Conservation (phyloP, 2,797 vertebrate genomes). For the Enteromius unitaeniatus region DNA sequence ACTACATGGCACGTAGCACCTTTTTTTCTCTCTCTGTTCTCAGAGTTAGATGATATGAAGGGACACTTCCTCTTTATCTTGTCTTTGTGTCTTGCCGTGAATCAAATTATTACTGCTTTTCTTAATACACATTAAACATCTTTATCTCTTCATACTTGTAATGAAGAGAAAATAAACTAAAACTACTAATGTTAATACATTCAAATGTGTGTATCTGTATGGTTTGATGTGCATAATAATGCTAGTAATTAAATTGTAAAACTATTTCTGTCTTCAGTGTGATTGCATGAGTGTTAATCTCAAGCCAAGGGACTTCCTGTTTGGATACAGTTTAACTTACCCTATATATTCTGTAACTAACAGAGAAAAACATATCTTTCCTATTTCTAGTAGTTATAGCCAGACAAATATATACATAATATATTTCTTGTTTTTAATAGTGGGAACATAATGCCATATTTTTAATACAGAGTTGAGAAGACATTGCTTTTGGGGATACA, state of each 20-base stretch:
- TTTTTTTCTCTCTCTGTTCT: not conserved
- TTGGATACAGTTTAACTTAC: conserved; percentile 16
- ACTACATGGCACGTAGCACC: not conserved
- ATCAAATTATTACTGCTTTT: not conserved
- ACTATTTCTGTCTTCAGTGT: not conserved
- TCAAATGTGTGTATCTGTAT: not conserved
- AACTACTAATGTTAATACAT: not conserved
- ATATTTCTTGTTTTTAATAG: not conserved
- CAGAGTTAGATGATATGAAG: not conserved
- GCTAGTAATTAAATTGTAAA: not conserved
- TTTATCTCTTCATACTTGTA: not conserved
- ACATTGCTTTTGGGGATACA: not conserved
- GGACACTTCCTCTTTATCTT: not conserved
- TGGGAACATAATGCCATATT: not conserved
- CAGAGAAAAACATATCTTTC: not conserved
- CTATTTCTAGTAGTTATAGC: not conserved
- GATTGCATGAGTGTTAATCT: not conserved
- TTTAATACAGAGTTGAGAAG: not conserved
- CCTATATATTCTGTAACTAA: not conserved
- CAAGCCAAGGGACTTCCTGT: not conserved
- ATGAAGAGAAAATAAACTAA: not conserved
- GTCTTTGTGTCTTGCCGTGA: not conserved
- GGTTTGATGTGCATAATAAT: not conserved
- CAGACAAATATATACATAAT: not conserved
- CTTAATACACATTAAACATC: not conserved